phyloP scores from a whole-genome alignment of 2,113 vertebrate species.

The Macrotis lagotis region DNA sequence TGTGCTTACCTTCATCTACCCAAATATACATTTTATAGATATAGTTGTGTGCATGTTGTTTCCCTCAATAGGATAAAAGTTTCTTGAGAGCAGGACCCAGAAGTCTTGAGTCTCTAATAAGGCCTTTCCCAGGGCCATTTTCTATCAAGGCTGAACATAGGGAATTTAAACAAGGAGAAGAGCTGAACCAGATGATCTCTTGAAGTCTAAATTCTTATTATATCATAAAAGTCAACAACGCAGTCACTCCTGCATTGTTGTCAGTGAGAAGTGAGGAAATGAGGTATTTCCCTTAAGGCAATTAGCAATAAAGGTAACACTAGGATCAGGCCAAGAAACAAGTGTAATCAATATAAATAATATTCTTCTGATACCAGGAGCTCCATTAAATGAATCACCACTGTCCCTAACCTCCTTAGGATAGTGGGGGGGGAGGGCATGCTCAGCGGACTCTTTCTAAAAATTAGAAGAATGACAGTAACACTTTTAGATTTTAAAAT shows the following conservation, averaged over 20 bases:
- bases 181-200: slow-evolving; percentile 19
- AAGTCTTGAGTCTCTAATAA: neutral
- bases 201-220: slow-evolving; percentile 46
- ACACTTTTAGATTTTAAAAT: slow-evolving; percentile 39
- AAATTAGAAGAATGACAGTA: neutral
- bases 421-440: neutral
- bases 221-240: slow-evolving; percentile 25
- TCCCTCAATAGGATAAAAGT: neutral
- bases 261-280: slow-evolving; percentile 32
- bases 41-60: neutral
- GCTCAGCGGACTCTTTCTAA: neutral
- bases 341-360: slow-evolving; percentile 48
- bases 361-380: slow-evolving; percentile 33
- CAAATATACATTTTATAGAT: neutral
- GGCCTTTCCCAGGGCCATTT: neutral
- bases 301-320: slow-evolving; percentile 6
- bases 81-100: neutral
- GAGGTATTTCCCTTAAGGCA: slow-evolving; percentile 21
- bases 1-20: neutral
- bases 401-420: neutral
- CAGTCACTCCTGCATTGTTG: slow-evolving; percentile 3
- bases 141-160: neutral
- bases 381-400: slow-evolving; percentile 11
- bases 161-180: neutral
- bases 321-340: slow-evolving; percentile 25